Base-by-base conservation (phyloP, 2,797 vertebrate genomes). In the Neostethus bicornis region DNA sequence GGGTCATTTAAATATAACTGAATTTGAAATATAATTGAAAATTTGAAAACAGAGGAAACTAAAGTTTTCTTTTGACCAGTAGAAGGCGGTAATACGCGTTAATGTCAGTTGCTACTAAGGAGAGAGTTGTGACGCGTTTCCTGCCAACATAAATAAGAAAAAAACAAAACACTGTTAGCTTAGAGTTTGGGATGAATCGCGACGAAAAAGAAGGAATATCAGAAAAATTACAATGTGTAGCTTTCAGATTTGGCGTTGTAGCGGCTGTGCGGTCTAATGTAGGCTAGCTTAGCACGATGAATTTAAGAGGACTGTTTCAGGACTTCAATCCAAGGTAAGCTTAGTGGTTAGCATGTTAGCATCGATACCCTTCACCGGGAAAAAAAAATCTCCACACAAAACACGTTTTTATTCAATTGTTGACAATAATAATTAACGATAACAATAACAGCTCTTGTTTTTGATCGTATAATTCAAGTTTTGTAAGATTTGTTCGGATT, bases 281-380 rank as follows among this genome's bases (percentile, higher is more conserved):
- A 29, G 24, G 2, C 14, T 6, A 12, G 47, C 3, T 31, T 20
- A 25, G 7, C 78, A 61, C 17, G 78, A 90, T 90, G 88, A 89
- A 90, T 87, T 28, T 90, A 32, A 78, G 88, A 53, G 88, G 88
- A 58, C 81, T 90, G 1, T 90, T 90, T 43, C 88, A 90, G 75
- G 88, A 90, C 56, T 90, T 90, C 78, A 90, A 90, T 24, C 88
- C 88, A 46, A 90, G 87, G 87, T 90, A 81, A 62, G 38, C 64
- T 19, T 53, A 66, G 54, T 70, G 14, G 1, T 9, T 70, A 60
- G 48, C 55, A 54, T 44, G 8, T 45, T 8, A 9, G 59, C 49
- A 6, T n/a, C 3, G 4, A 20, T 8, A 1, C n/a, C 3, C 13
- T 35, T 37, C 7, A 7, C 12, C 16, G 0, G 17, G 10, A 4